Conservation (phyloP, 2,888 invertebrate species). For the Leptinotarsa haldemani region DNA sequence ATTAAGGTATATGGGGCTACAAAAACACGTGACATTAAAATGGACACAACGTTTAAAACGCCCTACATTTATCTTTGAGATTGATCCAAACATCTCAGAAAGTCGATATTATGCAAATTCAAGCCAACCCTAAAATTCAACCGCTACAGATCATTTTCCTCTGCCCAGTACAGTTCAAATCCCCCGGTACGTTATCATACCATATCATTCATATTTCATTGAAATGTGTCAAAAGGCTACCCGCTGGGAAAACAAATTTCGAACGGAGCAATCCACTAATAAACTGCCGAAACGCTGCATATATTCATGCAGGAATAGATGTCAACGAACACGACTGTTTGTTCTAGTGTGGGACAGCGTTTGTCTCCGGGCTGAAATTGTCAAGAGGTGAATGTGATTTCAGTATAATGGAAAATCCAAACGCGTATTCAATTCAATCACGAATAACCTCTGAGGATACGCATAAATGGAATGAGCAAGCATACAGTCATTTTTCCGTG, state of each 20-base stretch:
- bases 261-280: conserved; percentile 2
- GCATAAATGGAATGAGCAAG: too few relatives aligned
- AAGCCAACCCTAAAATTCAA: too few relatives aligned
- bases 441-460: neutral
- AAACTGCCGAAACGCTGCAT: conserved; percentile 2
- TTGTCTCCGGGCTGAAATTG: neutral
- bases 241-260: neutral
- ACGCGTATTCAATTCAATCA: neutral
- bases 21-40: too few relatives aligned
- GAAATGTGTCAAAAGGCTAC: neutral
- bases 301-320: neutral
- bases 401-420: neutral
- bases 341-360: neutral
- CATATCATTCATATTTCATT: neutral
- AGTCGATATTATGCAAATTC: too few relatives aligned
- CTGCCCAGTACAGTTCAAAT: neutral
- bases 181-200: neutral
- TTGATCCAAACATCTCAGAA: too few relatives aligned
- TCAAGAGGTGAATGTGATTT: neutral
- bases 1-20: too few relatives aligned
- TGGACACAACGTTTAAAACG: too few relatives aligned
- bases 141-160: neutral
- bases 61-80: too few relatives aligned
- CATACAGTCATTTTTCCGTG: too few relatives aligned
- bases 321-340: neutral